Evolutionary conservation across 2,797 vertebrate genomes (phyloP), one percentile per base, ranked within the genome.

Genomic region (Tangara arthus): DNA sequence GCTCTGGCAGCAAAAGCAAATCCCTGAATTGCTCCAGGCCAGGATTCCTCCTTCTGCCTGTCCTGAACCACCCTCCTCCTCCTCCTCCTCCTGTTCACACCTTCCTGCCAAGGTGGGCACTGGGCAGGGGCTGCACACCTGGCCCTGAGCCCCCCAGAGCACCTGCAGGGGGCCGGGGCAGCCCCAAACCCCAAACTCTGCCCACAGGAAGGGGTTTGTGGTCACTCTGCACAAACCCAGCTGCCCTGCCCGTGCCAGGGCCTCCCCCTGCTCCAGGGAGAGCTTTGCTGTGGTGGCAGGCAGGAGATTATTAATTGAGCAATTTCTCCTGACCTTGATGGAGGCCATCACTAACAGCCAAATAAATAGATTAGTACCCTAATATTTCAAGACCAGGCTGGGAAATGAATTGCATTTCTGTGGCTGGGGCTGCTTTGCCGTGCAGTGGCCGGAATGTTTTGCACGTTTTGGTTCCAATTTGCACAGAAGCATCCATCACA

Each of bases 391-490:
- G 86, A 93, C 71, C 71, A 44, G 63, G 47, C 80, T 86, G 71
- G 89, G 94, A 56, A 96, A 97, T 95, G 87, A 96, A 93, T 96
- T 97, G 96, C 44, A 37, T 82, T 96, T 83, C n/a, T 91, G 68
- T 89, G 95, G 26, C 30, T 92, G 64, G 57, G 46, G 63, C 75
- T 94, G 83, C 4, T 95, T 30, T 94, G 88, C 94, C 60, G 6
- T 21, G 91, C 93, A 81, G 60, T 19, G 34, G 39, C 94, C 92
- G 82, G 77, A 12, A 21, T 73, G 80, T 93, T 94, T 61, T 81
- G 65, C 91, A 95, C 61, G 9, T 95, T 97, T 93, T 85, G 57
- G 78, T 88, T 79, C 60, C 75, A 71, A 42, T 95, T 97, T 96
- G 87, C 96, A 93, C 84, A 59, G 78, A 47, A 77, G 75, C 63